Evolutionary conservation across 2,797 vertebrate genomes (phyloP), one percentile per base, ranked within the genome.

Genomic region (Gymnodraco acuticeps): DNA sequence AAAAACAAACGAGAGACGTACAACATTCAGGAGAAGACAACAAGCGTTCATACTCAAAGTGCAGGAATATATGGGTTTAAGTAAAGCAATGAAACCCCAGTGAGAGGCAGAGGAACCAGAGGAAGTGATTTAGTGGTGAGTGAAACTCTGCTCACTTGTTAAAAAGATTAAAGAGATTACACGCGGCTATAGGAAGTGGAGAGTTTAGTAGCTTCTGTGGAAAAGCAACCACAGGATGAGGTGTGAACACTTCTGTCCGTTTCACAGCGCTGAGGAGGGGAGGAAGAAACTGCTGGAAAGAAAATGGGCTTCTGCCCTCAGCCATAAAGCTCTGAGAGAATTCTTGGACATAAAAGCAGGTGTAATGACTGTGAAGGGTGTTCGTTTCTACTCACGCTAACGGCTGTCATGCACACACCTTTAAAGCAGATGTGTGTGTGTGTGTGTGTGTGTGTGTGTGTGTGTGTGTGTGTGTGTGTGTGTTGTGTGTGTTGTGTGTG

Each of bases 281-380:
- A 8, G 4, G 45, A 62, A 53, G 67, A 70, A 64, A 63, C 50
- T 62, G 51, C 13, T 11, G 53, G 45, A 42, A n/a, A n/a, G n/a
- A n/a, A n/a, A n/a, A n/a, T n/a, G n/a, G n/a, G n/a, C n/a, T n/a
- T n/a, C n/a, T n/a, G n/a, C n/a, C n/a, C n/a, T n/a, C n/a, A n/a
- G 90, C 82, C 54, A 78, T 87, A 17, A 56, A 87, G 71, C 70
- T 74, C 74, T 76, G 55, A 69, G 81, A 85, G 78, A 92, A 92
- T 92, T 76, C 80, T 82, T 85, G 81, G 87, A 93, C 89, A 93
- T 95, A 91, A 93, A 93, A 92, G 88, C 78, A 73, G 87, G 77
- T 92, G 88, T 94, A 94, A 94, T 83, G 86, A 89, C 82, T 93
- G 88, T 91, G 84, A 92, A 89, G 82, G 81, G 59, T 82, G 78